Base-by-base conservation (phyloP, 2,797 vertebrate genomes). In the Florisuga fusca region DNA sequence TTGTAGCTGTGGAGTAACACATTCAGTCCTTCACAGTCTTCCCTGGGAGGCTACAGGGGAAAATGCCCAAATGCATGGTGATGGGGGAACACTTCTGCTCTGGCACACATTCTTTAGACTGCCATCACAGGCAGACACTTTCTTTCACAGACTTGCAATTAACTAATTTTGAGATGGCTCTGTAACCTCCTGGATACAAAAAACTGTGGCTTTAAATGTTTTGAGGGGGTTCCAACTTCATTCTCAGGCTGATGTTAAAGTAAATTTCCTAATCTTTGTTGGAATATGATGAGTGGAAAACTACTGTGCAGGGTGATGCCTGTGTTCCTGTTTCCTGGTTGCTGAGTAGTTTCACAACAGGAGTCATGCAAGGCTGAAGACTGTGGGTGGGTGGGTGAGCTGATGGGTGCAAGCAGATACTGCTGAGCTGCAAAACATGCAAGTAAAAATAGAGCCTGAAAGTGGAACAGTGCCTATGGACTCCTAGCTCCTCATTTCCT, bases 21-120 rank as follows among this genome's bases (percentile, higher is more conserved):
- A 4, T 5, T 9, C 27, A 54, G 12, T 51, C 21, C 36, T 68
- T 75, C 57, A 17, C 7, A 13, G 10, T 25, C n/a, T 23, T 62
- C 18, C 29, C 10, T 31, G 29, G 36, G 10, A 62, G 31, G 7
- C 41, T 17, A 16, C 4, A 25, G 17, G 11, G 34, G n/a, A 18
- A 67, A 74, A n/a, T n/a, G 16, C 9, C 21, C 5, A 21, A n/a
- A 27, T 2, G 3, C 0, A 0, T 15, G 10, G 11, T 7, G 36
- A 11, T 1, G 12, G 17, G 13, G 16, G n/a, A 36, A 33, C 4
- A 6, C 41, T 71, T 59, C 43, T 75, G 11, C 36, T 41, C 22
- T 67, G 46, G 20, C 29, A 38, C 7, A 1, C 6, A 5, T 3
- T 75, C 10, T 4, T 64, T 23, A 78, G 31, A 16, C 6, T 59